These are phyloP conservation scores for Adela reaumurella DNA, from an alignment of 2,888 invertebrate genomes.

Conservation along the genomic window DNA sequence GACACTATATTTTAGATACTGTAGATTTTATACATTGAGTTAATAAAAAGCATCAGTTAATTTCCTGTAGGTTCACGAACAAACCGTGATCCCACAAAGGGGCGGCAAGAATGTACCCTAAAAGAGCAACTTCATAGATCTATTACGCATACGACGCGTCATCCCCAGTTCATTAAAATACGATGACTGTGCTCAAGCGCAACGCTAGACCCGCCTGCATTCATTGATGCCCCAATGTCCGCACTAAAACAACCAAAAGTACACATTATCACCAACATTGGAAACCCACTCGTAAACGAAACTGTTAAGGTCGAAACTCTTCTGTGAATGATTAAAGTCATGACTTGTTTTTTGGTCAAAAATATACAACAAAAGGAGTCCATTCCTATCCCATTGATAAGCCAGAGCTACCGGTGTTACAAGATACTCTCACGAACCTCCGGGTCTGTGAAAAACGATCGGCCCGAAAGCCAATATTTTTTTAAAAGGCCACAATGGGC, in stretches of 20 bases:
- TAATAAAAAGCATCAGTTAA: neutral
- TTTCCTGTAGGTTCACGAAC: neutral
- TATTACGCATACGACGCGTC: conserved; percentile 54
- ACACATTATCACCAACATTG: too few relatives aligned
- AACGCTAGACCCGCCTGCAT: conserved; percentile 36
- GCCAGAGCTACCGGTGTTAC: conserved; percentile 53
- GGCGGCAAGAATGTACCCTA: conserved; percentile 36
- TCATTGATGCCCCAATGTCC: conserved; percentile 43
- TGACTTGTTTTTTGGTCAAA: conserved; percentile 13
- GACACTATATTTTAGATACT: too few relatives aligned
- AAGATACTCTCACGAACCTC: conserved; percentile 40
- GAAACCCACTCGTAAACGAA: too few relatives aligned
- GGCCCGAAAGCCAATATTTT: neutral
- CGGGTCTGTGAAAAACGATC: conserved; percentile 22
- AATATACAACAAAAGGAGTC: conserved; percentile 48
- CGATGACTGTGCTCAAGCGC: conserved; percentile 54
- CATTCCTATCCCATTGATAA: conserved; percentile 55
- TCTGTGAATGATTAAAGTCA: too few relatives aligned
- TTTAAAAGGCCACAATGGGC: conserved; percentile 6
- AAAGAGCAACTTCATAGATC: conserved; percentile 51
- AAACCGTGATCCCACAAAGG: conserved; percentile 29
- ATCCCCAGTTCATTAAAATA: conserved; percentile 55
- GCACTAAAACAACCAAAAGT: neutral
- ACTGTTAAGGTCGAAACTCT: too few relatives aligned
- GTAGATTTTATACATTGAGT: too few relatives aligned